Conservation (phyloP, 92 coral and sea anemone genomes). For the Parazoanthus swiftii region DNA sequence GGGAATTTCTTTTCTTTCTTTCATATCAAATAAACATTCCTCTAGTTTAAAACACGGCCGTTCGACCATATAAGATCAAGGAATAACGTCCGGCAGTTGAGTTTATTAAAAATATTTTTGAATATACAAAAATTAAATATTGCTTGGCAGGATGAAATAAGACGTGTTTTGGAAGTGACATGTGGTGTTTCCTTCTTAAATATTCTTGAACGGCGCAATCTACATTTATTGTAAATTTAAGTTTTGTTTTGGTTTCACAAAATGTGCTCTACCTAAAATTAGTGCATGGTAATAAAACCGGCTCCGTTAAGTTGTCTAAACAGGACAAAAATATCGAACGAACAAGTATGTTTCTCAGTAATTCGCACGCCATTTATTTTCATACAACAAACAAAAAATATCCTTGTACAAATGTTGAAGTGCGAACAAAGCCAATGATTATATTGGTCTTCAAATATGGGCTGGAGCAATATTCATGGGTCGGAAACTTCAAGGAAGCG, state of each 20-base stretch:
- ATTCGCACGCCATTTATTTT: constrained; percentile 5
- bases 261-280: constrained; percentile 34
- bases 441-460: constrained; percentile 30
- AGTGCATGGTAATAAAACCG: not conserved
- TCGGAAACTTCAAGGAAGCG: constrained; percentile 31
- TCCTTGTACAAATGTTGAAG: constrained; percentile 29
- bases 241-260: constrained; percentile 37
- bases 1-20: constrained; percentile 4
- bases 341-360: not conserved
- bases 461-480: constrained; percentile 28
- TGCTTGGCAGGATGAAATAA: constrained; percentile 22
- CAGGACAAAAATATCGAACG: not conserved
- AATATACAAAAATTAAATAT: constrained; percentile 38
- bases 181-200: constrained; percentile 18
- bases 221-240: constrained; percentile 18
- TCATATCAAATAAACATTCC: constrained; percentile 34
- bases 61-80: constrained; percentile 2
- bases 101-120: constrained; percentile 41
- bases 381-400: constrained; percentile 17
- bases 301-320: constrained; percentile 9
- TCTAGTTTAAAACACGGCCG: constrained; percentile 2
- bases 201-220: constrained; percentile 29
- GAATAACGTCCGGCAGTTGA: constrained; percentile 18
- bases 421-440: constrained; percentile 37
- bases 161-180: constrained; percentile 33